Evolutionary conservation across 2,888 invertebrate species (phyloP), one percentile per base, ranked within the genome.

Genomic region (Nomada lathburiana): DNA sequence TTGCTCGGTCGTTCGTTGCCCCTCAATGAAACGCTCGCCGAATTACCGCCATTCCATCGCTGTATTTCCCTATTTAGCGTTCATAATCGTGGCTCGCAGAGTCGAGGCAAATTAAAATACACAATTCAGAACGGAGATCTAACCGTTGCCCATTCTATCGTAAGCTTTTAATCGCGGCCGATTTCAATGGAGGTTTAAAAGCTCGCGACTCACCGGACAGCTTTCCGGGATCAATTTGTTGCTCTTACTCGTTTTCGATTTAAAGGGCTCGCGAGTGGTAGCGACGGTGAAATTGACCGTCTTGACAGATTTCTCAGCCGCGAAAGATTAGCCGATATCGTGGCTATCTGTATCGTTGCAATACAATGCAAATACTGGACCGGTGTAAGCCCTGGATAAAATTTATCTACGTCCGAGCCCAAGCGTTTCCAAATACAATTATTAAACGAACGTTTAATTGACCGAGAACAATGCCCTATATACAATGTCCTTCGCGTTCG

Each of bases 71-170:
- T 50, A 59, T 70, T 60, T 70, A 50, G 10, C 70, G 59, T 1
- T 70, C 29, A 60, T 70, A 70, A 70, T 70, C 59, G 69, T 9
- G 44, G 59, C 29, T 20, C 11, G 4, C 68, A 7, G 4, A 18
- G 23, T 42, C 44, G 26, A n/a, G 26, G 16, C 59, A 36, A 70
- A 70, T 60, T 59, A 70, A 70, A 70, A 70, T 29, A 50, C 59
- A 60, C 59, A 60, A 50, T 50, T n/a, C 69, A 2, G 47, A 47
- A 70, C 70, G 47, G 59, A 20, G 70, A 70, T 70, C 70, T 59
- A 60, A 50, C 47, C 69, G 29, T 47, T 59, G 5, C 18, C 0
- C 44, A 2, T 57, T 13, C 16, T 53, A 53, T 2, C 4, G 1
- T 13, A 1, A 26, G 29, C 29, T 18, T 47, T 70, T 70, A 70